Evolutionary conservation across 1,140 invertebrate genomes (phyloP), one percentile per base, ranked within the genome.

Genomic region (Papilio glaucus): DNA sequence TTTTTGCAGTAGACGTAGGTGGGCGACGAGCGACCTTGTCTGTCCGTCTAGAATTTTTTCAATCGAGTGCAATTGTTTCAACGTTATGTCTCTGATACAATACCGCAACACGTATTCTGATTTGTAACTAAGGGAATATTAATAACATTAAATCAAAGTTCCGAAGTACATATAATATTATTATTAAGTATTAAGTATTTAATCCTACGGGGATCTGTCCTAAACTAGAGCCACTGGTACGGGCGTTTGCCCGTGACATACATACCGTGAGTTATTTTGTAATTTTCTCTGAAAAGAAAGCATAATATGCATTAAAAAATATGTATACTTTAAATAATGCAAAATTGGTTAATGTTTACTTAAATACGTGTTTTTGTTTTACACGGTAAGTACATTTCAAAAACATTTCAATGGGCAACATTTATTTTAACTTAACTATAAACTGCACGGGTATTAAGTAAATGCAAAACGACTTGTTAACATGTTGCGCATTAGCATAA

Each of bases 41-140:
- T 12, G 3, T 65, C 37, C 29, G 39, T 65, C 21, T 65, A 61
- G 15, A 29, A 39, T 38, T 18, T 7, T 21, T 38, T 39, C 62
- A 65, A 65, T 65, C 9, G 62, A 65, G 9, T 38, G 61, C 62
- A 65, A 65, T 38, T 62, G 61, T 62, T 62, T 62, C 29, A 37
- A 62, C 33, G 15, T 63, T 15, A 38, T 60, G 60, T 45, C 49
- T 53, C 18, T 9, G 4, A 53, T 53, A 12, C 49, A 12, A 24
- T 24, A 53, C 7, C 10, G 21, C 49, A 53, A 53, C 9, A 10
- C 29, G 29, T 33, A 33, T 33, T 33, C 6, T 6, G 29, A 33
- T 3, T 33, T 33, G 6, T 33, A 3, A 33, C 29, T 33, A 33
- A 33, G 29, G 29, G 2, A 33, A 33, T 3, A 2, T 33, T 3